Conservation (phyloP, 2,888 invertebrate genomes). For the Balanococcus diminutus region DNA sequence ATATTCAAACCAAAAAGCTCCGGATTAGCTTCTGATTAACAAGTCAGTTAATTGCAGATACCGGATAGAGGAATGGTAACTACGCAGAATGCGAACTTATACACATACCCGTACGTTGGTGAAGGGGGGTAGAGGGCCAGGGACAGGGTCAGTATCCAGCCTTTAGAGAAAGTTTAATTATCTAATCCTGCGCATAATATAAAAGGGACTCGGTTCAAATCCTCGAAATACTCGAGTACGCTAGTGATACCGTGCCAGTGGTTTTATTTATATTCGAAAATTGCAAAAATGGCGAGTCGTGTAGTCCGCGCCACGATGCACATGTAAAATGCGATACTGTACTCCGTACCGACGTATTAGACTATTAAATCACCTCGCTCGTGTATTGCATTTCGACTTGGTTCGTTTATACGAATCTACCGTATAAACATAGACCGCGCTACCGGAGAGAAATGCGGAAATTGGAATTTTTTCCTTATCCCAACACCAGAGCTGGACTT, state of each 20-base stretch:
- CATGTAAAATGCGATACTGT: neutral
- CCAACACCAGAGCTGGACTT: too few species aligned
- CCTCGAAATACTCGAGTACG: conserved; percentile 1
- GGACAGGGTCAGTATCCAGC: too few species aligned
- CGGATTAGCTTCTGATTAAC: conserved; percentile 31
- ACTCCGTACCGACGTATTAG: neutral
- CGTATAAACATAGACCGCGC: too few species aligned
- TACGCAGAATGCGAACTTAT: neutral
- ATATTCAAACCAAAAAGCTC: conserved; percentile 31
- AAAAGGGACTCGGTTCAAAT: neutral
- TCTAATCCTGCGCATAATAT: conserved; percentile 11
- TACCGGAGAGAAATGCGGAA: too few species aligned
- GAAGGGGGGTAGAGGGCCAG: too few species aligned
- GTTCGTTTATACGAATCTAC: too few species aligned
- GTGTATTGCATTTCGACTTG: too few species aligned
- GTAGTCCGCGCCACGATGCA: neutral
- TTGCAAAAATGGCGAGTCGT: conserved; percentile 18
- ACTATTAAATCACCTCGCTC: too few species aligned
- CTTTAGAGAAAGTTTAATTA: neutral
- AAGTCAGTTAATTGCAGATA: conserved; percentile 23
- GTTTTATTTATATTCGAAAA: conserved; percentile 27
- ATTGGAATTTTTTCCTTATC: too few species aligned
- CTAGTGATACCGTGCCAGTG: neutral
- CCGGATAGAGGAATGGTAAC: neutral
- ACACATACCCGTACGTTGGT: too few species aligned